Evolutionary conservation across 2,113 vertebrate genomes (phyloP).

Genomic region (Pituophis catenifer): DNA sequence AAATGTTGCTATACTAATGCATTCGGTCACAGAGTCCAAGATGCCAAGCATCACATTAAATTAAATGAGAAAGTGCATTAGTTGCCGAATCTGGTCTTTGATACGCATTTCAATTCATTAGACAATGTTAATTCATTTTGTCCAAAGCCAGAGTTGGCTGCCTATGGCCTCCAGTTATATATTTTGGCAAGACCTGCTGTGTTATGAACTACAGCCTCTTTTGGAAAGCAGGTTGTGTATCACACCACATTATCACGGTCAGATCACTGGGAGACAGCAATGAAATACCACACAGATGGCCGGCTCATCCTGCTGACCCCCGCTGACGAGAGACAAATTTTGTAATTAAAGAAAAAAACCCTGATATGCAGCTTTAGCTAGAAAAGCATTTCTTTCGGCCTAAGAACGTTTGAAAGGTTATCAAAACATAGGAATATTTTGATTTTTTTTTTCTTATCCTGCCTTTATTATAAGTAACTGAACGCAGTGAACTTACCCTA

Average conservation of each 20-base stretch:
- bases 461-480: not conserved
- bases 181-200: not conserved
- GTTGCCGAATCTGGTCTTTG: not conserved
- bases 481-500: not conserved
- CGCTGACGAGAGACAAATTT: not conserved
- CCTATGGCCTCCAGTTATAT: not conserved
- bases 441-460: not conserved
- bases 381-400: not conserved
- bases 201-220: not conserved
- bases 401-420: not conserved
- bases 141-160: not conserved
- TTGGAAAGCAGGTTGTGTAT: not conserved
- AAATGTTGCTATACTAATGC: constrained; percentile 12
- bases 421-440: not conserved
- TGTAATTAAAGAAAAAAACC: not conserved
- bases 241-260: not conserved
- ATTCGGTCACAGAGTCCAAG: not conserved
- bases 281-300: not conserved
- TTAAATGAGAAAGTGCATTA: constrained; percentile 5
- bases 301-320: not conserved
- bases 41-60: not conserved
- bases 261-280: not conserved
- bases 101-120: not conserved
- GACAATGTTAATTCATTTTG: constrained; percentile 2
- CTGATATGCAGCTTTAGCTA: not conserved